Base-by-base conservation (phyloP, 1,140 invertebrate species). In the Brachystomella parvula region DNA sequence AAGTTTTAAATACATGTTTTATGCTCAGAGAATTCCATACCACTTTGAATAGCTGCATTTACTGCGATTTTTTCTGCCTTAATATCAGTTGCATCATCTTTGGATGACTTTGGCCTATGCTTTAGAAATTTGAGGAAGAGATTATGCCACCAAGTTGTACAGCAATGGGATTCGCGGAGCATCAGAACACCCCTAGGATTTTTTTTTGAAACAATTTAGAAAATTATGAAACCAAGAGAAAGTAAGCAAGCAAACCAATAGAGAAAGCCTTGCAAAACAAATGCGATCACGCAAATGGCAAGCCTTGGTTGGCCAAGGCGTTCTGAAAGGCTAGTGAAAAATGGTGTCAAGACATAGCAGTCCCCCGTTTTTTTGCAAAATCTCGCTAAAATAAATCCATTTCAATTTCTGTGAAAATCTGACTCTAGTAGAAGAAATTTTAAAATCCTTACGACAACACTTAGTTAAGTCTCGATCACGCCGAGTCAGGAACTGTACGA, bases 211-310 rank as follows among this genome's bases (percentile, higher is more conserved):
- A 44, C 39, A 44, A 44, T 44, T 44, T 44, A 44, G n/a, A 44
- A 12, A 12, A 12, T 33, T 62, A 15, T 39, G 31, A 24, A 12
- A 3, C 3, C 21, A 60, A 60, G 31, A 29, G 3, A 32, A 28
- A 29, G 12, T 28, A 15, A 15, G 12, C 31, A 9, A 15, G 31
- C 61, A 49, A 53, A 67, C 66, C 60, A 67, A 29, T 63, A 67
- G 1, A 67, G 1, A 57, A 67, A 63, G 44, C 66, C 66, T 39
- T 63, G 60, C 9, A 63, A 6, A 30, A 30, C 2, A 6, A 67
- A 49, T n/a, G 60, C 3, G 17, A 31, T 26, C n/a, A 56, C 12
- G 32, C 29, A 47, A 1, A 17, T 32, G 3, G 44, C n/a, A 15
- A 67, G 32, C 6, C 24, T 31, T 3, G 66, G 61, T 26, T 64